phyloP scores from a whole-genome alignment of 2,113 vertebrate species.

The Ptilorrhoa leucosticta region DNA sequence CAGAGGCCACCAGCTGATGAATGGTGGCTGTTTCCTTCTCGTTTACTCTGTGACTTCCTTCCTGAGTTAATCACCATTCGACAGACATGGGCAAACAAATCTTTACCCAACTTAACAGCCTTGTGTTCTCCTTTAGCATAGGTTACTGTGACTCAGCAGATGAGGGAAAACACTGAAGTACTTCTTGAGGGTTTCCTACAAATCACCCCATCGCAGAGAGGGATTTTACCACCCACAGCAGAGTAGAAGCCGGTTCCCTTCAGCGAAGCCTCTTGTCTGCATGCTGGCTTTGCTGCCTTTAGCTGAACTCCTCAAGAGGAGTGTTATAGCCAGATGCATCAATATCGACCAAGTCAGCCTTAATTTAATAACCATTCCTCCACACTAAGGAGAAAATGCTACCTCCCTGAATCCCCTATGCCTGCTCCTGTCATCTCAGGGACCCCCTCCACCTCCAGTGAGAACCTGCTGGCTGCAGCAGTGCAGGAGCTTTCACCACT shows the following conservation, averaged over 20 bases:
- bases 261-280: neutral
- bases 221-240: neutral
- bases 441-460: neutral
- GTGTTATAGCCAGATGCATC: neutral
- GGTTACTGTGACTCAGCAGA: neutral
- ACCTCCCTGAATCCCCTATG: neutral
- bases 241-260: neutral
- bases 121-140: neutral
- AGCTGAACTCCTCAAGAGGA: neutral
- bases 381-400: neutral
- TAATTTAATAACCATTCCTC: neutral
- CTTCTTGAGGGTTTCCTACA: neutral
- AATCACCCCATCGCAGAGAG: neutral
- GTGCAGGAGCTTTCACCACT: neutral
- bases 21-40: constrained; percentile 15
- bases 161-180: neutral
- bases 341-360: neutral
- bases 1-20: constrained; percentile 17
- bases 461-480: neutral
- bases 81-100: constrained; percentile 34
- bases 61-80: constrained; percentile 10
- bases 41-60: constrained; percentile 25
- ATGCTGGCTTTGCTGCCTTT: neutral
- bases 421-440: neutral
- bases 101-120: neutral